phyloP scores from a whole-genome alignment of 2,113 vertebrate genomes.

The Halcyon senegalensis region DNA sequence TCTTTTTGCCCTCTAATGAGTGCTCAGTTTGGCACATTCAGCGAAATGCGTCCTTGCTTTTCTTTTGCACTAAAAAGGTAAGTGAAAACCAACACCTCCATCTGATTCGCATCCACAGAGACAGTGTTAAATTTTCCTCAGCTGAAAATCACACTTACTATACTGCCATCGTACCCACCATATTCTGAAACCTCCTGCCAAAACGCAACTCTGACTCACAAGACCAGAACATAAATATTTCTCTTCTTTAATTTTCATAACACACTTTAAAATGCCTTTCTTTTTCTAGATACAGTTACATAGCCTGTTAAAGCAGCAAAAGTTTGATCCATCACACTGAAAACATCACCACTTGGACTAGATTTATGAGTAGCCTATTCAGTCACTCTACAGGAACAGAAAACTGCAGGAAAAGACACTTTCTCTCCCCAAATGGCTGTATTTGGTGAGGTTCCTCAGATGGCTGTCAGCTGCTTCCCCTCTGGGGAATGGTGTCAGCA shows the following conservation, averaged over 20 bases:
- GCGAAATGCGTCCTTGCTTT: background rate
- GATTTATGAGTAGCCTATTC: background rate
- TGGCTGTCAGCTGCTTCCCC: background rate
- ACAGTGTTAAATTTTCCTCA: background rate
- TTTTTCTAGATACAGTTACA: background rate
- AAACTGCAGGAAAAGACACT: background rate
- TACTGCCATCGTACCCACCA: background rate
- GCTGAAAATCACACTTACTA: slow-evolving; percentile 15
- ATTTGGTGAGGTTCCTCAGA: background rate
- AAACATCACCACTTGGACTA: background rate
- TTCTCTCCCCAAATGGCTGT: background rate
- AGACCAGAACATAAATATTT: slow-evolving; percentile 47
- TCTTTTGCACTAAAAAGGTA: background rate
- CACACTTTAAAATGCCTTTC: background rate
- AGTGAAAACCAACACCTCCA: background rate
- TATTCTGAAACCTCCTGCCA: slow-evolving; percentile 11
- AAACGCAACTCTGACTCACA: slow-evolving; percentile 36
- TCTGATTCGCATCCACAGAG: background rate
- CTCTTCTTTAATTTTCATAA: slow-evolving; percentile 20
- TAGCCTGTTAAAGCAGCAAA: background rate
- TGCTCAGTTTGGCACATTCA: background rate
- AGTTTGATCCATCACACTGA: background rate
- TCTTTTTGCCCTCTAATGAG: background rate
- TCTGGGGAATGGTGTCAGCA: background rate
- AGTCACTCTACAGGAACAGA: background rate